Evolutionary conservation across 2,797 vertebrate genomes (phyloP).

Genomic region (Anabacerthia variegaticeps): DNA sequence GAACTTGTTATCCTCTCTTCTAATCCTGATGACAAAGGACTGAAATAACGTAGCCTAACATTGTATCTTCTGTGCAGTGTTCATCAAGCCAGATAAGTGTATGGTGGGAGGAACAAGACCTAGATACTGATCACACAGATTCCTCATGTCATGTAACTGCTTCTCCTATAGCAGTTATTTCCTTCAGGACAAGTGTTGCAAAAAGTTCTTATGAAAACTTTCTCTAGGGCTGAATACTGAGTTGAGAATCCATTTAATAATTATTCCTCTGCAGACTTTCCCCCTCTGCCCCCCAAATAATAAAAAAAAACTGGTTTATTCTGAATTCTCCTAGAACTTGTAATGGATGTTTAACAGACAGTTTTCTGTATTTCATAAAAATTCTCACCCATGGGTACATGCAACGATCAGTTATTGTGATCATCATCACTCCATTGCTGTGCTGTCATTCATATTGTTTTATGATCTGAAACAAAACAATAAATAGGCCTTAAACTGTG

Average conservation of each 20-base stretch:
- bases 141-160: not conserved
- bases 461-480: not conserved
- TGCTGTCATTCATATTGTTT: not conserved
- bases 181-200: not conserved
- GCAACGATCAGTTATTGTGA: not conserved
- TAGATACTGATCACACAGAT: not conserved
- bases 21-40: not conserved
- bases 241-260: not conserved
- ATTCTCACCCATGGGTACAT: not conserved
- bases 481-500: not conserved
- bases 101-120: not conserved
- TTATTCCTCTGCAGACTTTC: not conserved
- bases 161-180: not conserved
- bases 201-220: not conserved
- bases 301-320: not conserved
- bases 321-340: not conserved
- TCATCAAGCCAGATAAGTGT: not conserved
- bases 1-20: not conserved
- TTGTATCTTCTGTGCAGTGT: not conserved
- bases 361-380: not conserved
- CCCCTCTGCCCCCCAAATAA: accelerated
- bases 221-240: not conserved
- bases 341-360: not conserved
- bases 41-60: not conserved
- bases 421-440: not conserved